Evolutionary conservation across 2,797 vertebrate species (phyloP), one percentile per base, ranked within the genome.

Genomic region (Microhierax caerulescens): DNA sequence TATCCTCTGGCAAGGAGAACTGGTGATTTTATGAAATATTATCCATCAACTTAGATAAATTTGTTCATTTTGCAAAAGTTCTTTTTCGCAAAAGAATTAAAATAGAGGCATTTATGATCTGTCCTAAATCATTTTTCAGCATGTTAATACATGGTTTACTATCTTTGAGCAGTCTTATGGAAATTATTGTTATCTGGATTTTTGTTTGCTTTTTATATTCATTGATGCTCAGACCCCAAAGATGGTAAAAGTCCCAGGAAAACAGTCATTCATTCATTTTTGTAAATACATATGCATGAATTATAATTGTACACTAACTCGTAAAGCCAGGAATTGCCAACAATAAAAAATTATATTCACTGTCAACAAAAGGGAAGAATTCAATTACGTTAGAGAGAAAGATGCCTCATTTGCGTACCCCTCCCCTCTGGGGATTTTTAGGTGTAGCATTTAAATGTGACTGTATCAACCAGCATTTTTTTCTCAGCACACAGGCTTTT

Each of bases 1-100:
- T 81, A 95, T 93, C 77, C 83, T 86, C 70, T 93, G 93, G 85
- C 87, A 92, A 92, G 72, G 64, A 88, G 61, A 94, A 93, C 83
- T 93, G 81, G 74, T 85, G 77, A 76, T 92, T 96, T 95, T 95
- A 85, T 97, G 94, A 96, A 96, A 95, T 93, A 96, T 94, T 95
- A 92, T 95, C 89, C 70, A 86, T 96, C 93, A 94, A 51, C 67
- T 93, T 93, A 57, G 73, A 97, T 94, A 94, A 88, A 93, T 87
- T 63, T 90, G 45, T 93, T 93, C 80, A 95, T 96, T 96, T 83
- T 93, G n/a, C 77, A 93, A 91, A 91, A 80, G 75, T 88, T 92
- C 54, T 79, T 82, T 79, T 88, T 70, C 17, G 57, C 45, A 85
- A 93, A 91, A 85, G 51, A 72, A 63, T 95, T 93, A 92, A 94